phyloP scores from a whole-genome alignment of 2,113 vertebrate genomes.

The Tinamus guttatus region DNA sequence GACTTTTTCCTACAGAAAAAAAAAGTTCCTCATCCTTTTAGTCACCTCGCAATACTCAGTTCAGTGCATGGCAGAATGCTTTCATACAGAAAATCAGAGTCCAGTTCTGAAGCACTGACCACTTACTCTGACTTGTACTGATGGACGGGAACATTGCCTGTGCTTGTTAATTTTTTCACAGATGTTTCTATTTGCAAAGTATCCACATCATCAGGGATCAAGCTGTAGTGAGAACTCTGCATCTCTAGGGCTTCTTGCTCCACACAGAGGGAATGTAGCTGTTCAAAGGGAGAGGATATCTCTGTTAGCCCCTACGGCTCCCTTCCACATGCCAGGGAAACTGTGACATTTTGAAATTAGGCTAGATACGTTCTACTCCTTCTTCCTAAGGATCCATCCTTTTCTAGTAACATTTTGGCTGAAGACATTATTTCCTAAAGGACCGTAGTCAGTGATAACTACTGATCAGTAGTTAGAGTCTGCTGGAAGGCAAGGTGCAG shows the following conservation, averaged over 20 bases:
- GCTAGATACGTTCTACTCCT: neutral
- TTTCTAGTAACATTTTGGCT: neutral
- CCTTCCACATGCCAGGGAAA: neutral
- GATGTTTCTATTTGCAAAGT: neutral
- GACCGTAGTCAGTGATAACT: rapidly evolving
- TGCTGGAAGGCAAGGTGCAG: neutral
- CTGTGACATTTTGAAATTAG: neutral
- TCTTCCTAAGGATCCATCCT: neutral
- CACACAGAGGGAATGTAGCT: rapidly evolving
- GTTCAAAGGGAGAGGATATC: neutral
- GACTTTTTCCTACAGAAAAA: neutral
- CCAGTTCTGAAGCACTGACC: neutral
- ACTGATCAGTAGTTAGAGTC: neutral
- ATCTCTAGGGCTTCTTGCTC: neutral
- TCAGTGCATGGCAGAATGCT: neutral
- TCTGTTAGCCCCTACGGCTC: neutral
- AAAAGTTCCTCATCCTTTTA: neutral
- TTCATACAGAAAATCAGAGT: neutral
- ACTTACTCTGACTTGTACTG: neutral
- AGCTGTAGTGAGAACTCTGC: neutral
- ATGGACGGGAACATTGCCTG: neutral
- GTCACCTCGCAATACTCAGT: neutral
- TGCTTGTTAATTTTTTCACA: neutral
- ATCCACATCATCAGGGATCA: neutral
- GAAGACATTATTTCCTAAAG: neutral